phyloP scores from a whole-genome alignment of 2,113 vertebrate species.

The Neodon shergylaensis region DNA sequence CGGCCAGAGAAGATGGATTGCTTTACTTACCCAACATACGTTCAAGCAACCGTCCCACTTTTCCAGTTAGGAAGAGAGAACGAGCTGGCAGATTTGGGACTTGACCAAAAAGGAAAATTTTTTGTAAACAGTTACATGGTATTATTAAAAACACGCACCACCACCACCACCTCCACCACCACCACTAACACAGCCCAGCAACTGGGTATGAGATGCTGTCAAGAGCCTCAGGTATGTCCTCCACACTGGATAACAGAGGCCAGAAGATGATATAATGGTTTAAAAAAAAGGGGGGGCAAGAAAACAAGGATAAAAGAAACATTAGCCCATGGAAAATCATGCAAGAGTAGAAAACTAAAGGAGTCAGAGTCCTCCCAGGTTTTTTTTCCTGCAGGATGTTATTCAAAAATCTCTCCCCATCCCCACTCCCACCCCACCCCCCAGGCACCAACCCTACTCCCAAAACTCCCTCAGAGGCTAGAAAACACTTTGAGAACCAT shows the following conservation, averaged over 20 bases:
- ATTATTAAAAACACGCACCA: conserved; percentile 81
- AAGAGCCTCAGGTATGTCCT: conserved; percentile 86
- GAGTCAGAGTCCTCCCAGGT: conserved; percentile 79
- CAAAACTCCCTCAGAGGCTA: conserved; percentile 84
- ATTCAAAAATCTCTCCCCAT: conserved; percentile 77
- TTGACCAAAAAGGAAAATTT: conserved; percentile 89
- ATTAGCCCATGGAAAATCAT: conserved; percentile 85
- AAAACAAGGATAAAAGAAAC: conserved; percentile 84
- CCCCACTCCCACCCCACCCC: conserved; percentile 22
- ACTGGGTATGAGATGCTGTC: conserved; percentile 85
- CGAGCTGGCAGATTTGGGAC: conserved; percentile 89
- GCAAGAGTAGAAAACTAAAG: conserved; percentile 80
- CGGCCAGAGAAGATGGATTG: conserved; percentile 85
- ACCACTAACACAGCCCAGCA: conserved; percentile 66
- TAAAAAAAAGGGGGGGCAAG: conserved; percentile 68
- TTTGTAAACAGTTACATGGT: conserved; percentile 87
- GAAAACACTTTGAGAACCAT: conserved; percentile 85
- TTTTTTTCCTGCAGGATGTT: conserved; percentile 81
- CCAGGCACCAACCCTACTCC: conserved; percentile 77
- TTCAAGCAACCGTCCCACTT: conserved; percentile 89
- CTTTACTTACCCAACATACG: conserved; percentile 88
- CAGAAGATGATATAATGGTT: conserved; percentile 82
- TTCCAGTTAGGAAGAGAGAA: conserved; percentile 88
- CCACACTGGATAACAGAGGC: conserved; percentile 82
- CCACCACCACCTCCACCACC: neutral